Evolutionary conservation across 2,888 invertebrate genomes (phyloP).

Genomic region (Folsomia manolachei): DNA sequence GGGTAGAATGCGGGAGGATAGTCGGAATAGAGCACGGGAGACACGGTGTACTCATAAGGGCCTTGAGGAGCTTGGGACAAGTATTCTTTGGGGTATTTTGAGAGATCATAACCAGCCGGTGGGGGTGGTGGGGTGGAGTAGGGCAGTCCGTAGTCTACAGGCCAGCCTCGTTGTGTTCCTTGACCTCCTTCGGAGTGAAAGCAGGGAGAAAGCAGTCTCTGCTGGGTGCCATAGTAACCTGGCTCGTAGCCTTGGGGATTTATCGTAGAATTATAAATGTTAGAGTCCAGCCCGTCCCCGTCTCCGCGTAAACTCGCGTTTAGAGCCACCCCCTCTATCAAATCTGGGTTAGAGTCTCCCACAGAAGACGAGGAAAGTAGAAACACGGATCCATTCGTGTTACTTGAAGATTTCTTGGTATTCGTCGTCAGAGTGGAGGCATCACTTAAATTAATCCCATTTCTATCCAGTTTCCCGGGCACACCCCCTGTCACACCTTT

Average conservation of each 20-base stretch:
- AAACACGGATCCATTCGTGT: constrained; percentile 50
- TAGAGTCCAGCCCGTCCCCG: constrained; percentile 41
- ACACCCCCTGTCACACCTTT: constrained; percentile 22
- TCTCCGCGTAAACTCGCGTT: constrained; percentile 37
- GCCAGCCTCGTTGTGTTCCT: constrained; percentile 63
- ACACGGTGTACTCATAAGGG: constrained; percentile 29
- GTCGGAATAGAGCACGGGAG: constrained; percentile 8
- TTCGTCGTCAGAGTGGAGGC: constrained; percentile 48
- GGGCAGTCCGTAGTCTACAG: constrained; percentile 42
- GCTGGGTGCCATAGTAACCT: constrained; percentile 30
- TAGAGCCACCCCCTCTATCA: constrained; percentile 47
- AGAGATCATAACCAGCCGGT: constrained; percentile 47
- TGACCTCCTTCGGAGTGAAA: constrained; percentile 76
- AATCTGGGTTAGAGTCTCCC: constrained; percentile 49
- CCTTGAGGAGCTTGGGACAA: constrained; percentile 42
- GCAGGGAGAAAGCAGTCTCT: no score
- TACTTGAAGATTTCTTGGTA: constrained; percentile 31
- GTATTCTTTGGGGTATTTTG: constrained; percentile 50
- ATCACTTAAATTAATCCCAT: constrained; percentile 37
- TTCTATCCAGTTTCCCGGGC: constrained; percentile 43
- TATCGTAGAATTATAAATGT: constrained; percentile 20
- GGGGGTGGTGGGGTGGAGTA: constrained; percentile 43
- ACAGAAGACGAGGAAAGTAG: constrained; percentile 49
- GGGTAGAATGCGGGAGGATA: no score
- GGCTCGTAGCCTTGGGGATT: constrained; percentile 35